Conservation (phyloP, 2,797 vertebrate genomes). For the Euphonia xanthogaster region DNA sequence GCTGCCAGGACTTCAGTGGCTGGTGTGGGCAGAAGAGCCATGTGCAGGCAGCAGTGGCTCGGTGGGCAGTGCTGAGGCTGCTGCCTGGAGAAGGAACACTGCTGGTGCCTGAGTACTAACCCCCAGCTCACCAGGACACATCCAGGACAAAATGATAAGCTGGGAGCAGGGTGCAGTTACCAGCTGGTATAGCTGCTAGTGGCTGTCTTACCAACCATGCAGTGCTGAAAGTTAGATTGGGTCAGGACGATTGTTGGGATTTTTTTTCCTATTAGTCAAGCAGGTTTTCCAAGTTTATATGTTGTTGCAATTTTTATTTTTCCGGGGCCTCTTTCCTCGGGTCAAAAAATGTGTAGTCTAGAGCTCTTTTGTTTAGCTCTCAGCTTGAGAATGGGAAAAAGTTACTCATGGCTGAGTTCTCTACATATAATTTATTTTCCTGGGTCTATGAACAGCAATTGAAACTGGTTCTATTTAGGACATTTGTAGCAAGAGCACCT, state of each 20-base stretch:
- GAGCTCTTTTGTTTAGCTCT: slow-evolving; percentile 54
- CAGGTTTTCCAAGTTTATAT: slow-evolving; percentile 44
- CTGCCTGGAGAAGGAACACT: background rate
- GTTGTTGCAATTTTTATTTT: background rate
- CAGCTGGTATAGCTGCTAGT: background rate
- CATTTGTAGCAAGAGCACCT: background rate
- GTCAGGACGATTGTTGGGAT: background rate
- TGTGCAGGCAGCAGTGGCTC: background rate
- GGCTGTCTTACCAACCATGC: background rate
- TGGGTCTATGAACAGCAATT: background rate
- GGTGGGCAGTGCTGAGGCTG: background rate
- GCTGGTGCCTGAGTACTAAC: background rate
- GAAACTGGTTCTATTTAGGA: background rate
- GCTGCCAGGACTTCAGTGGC: background rate
- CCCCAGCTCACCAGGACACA: accelerated
- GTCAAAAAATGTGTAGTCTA: slow-evolving; percentile 59
- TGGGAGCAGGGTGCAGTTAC: background rate
- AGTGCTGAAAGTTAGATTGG: background rate
- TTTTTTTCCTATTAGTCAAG: background rate
- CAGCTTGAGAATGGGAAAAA: slow-evolving; percentile 26
- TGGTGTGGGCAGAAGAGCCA: accelerated
- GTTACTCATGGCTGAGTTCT: slow-evolving; percentile 23
- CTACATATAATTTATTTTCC: background rate
- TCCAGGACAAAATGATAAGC: background rate
- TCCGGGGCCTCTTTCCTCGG: background rate